Base-by-base conservation (phyloP, 2,113 vertebrate genomes). In the Psettodes erumei region DNA sequence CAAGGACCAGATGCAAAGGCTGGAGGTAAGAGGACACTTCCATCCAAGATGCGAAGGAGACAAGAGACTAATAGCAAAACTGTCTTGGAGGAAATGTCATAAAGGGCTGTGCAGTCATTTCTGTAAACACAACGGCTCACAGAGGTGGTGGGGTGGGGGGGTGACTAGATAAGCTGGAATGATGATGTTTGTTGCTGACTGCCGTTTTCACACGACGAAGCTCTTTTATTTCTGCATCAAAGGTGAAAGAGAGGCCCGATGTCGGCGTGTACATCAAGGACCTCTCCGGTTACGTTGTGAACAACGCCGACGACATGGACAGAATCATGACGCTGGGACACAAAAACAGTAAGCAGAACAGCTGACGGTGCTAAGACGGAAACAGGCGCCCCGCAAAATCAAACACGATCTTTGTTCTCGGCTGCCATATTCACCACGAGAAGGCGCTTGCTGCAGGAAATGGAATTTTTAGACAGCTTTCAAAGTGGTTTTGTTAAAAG, bases 281-380 rank as follows among this genome's bases (percentile, higher is more conserved):
- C 87, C 94, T 99, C 16, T 97, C 97, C 73, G 96, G 96, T 58
- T 99, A 98, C n/a, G 97, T 98, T 0, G 98, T 99, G 37, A 98
- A 99, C 91, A 99, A 99, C 87, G 98, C 98, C 54, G 98, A 99
- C 59, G 98, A 99, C 69, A 99, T 99, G 98, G 98, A 99, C 90
- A 94, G 96, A 76, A 98, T 99, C 88, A 99, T 99, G 98, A 98
- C 97, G 9, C 87, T 99, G 51, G 98, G 98, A 35, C 96, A 99
- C 92, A 99, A 99, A 94, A 99, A 99, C 79, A 96, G 98, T 99
- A 94, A 95, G 97, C 8, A 43, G 27, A 63, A 38, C 3, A 21
- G 60, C 15, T 21, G 18, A 45, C 9, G 6, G 6, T 15, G 43
- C 11, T 19, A 13, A 48, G 2, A 63, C 1, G 3, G 30, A 78